Evolutionary conservation across 2,888 invertebrate genomes (phyloP).

Genomic region (Diaprepes abbreviatus): DNA sequence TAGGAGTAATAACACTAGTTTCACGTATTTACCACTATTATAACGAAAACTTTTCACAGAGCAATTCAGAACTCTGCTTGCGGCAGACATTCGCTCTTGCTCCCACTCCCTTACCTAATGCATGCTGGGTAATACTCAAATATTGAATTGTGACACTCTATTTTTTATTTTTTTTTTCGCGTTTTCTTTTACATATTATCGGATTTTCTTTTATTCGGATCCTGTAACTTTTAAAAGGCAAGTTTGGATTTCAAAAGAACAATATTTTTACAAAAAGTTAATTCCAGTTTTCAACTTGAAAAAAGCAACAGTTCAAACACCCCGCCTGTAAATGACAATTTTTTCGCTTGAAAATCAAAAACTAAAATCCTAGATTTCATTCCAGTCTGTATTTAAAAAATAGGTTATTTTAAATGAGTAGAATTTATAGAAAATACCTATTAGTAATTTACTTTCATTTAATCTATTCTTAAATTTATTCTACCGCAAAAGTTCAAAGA

Average conservation of each 20-base stretch:
- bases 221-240: not conserved
- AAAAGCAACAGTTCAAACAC: not conserved
- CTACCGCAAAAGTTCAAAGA: no score
- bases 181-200: constrained; percentile 19
- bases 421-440: no score
- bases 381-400: no score
- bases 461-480: no score
- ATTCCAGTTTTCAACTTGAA: not conserved
- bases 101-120: constrained; percentile 66
- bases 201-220: not conserved
- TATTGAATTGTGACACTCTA: constrained; percentile 53
- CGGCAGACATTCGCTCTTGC: constrained; percentile 59
- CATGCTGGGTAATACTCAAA: constrained; percentile 63
- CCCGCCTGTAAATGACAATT: constrained; percentile 3
- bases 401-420: no score
- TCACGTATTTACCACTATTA: constrained; percentile 49
- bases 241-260: not conserved
- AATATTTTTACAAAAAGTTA: not conserved
- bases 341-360: not conserved
- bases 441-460: no score
- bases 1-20: constrained; percentile 36
- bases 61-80: constrained; percentile 58
- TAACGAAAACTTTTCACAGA: constrained; percentile 48
- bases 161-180: constrained; percentile 36
- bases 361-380: not conserved